Evolutionary conservation across 1,140 invertebrate species (phyloP).

Genomic region (Chelonus insularis): DNA sequence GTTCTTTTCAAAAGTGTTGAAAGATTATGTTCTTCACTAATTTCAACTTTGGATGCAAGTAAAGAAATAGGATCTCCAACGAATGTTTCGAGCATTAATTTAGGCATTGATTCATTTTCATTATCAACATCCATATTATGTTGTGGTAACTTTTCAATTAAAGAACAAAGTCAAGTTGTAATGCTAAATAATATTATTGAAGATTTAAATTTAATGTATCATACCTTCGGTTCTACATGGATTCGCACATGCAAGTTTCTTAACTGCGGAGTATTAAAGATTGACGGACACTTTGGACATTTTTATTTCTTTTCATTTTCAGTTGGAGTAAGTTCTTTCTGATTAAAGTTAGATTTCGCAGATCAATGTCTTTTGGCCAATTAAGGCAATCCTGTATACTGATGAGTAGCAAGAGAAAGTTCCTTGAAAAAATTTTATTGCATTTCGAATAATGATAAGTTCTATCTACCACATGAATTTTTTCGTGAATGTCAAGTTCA

Average conservation of each 20-base stretch:
- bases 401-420: constrained; percentile 43
- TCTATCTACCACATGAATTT: constrained; percentile 42
- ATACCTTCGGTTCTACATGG: constrained; percentile 33
- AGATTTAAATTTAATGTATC: background rate
- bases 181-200: background rate
- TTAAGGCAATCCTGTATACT: constrained; percentile 34
- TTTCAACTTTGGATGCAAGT: constrained; percentile 41
- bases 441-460: constrained; percentile 50
- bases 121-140: constrained; percentile 28
- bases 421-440: constrained; percentile 54
- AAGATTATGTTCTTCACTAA: constrained; percentile 36
- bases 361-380: constrained; percentile 32
- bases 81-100: constrained; percentile 38
- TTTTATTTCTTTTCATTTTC: constrained; percentile 39
- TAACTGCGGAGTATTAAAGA: constrained; percentile 39
- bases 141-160: constrained; percentile 22
- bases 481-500: constrained; percentile 39
- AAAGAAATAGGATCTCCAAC: constrained; percentile 31
- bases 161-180: constrained; percentile 2
- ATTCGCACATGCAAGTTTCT: constrained; percentile 44
- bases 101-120: constrained; percentile 36
- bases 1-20: constrained; percentile 40
- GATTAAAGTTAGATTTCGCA: constrained; percentile 15
- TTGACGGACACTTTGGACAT: constrained; percentile 42
- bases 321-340: background rate